Evolutionary conservation across 1,140 invertebrate genomes (phyloP).

Genomic region (Cydia fagiglandana): DNA sequence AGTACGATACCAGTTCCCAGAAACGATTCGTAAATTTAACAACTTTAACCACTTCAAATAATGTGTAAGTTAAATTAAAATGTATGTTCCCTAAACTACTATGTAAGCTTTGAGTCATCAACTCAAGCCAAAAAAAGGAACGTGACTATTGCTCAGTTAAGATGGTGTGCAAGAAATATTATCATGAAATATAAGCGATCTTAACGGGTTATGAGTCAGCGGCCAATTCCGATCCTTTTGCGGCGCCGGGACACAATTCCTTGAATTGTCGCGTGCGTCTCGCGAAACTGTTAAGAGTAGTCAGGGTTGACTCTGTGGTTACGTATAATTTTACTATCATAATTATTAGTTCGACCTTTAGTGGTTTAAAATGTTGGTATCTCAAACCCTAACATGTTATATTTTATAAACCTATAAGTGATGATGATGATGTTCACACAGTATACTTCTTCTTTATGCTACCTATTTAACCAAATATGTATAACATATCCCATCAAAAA

Average conservation of each 20-base stretch:
- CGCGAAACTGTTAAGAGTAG: slow-evolving; percentile 14
- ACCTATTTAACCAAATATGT: too few species aligned
- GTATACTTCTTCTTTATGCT: too few species aligned
- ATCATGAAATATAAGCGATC: slow-evolving; percentile 19
- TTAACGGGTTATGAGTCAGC: slow-evolving; percentile 20
- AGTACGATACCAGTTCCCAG: too few species aligned
- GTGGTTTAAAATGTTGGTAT: background rate
- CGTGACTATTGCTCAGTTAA: background rate
- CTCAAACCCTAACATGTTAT: too few species aligned
- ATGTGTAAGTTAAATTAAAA: background rate
- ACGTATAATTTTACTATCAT: background rate
- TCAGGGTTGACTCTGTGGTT: background rate
- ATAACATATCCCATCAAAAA: too few species aligned
- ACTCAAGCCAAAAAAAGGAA: background rate
- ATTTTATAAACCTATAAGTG: too few species aligned
- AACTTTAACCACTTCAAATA: background rate
- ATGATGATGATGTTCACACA: too few species aligned
- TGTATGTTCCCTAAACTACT: background rate
- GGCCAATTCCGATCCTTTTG: slow-evolving; percentile 3
- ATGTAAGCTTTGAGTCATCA: slow-evolving; percentile 3
- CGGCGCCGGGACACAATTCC: slow-evolving; percentile 19
- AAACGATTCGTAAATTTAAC: too few species aligned
- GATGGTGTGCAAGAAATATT: background rate
- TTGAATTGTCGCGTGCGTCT: slow-evolving; percentile 25
- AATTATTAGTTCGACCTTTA: background rate